Evolutionary conservation across 37 sponge, comb jelly and placozoan genomes (phyloP).

Genomic region (Agelas oroides): DNA sequence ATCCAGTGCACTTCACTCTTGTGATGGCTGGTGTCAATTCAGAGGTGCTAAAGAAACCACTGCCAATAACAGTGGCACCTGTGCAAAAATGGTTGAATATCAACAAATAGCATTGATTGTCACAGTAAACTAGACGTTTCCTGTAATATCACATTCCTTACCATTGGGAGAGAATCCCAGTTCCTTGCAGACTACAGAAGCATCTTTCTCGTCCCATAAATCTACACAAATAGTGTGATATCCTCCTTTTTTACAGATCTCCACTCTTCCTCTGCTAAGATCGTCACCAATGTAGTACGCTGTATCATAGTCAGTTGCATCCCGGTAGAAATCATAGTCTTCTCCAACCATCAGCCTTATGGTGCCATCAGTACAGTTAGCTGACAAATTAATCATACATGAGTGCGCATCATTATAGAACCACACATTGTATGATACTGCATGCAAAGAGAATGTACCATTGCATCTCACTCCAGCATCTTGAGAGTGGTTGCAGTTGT

Average conservation of each 20-base stretch:
- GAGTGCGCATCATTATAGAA: too few species aligned
- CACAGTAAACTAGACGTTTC: too few species aligned
- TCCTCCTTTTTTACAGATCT: constrained; percentile 31
- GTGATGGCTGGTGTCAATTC: too few species aligned
- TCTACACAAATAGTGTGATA: constrained; percentile 40
- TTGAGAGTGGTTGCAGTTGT: neutral
- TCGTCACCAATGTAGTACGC: neutral
- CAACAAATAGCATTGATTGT: too few species aligned
- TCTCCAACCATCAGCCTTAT: constrained; percentile 8
- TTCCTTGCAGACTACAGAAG: constrained; percentile 44
- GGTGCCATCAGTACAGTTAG: constrained; percentile 8
- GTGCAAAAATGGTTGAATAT: too few species aligned
- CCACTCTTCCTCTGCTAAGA: constrained; percentile 30
- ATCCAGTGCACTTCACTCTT: too few species aligned
- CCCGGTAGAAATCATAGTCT: neutral
- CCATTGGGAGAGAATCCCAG: constrained; percentile 53
- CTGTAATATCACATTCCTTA: too few species aligned
- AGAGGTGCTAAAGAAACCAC: too few species aligned
- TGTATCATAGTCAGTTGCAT: too few species aligned
- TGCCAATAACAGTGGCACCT: neutral
- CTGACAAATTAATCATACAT: neutral
- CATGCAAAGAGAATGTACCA: too few species aligned
- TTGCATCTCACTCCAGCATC: too few species aligned
- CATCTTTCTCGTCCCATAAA: constrained; percentile 36
- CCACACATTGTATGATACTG: too few species aligned